Evolutionary conservation across 2,888 invertebrate genomes (phyloP), one percentile per base, ranked within the genome.

Genomic region (Drosophila limbata): DNA sequence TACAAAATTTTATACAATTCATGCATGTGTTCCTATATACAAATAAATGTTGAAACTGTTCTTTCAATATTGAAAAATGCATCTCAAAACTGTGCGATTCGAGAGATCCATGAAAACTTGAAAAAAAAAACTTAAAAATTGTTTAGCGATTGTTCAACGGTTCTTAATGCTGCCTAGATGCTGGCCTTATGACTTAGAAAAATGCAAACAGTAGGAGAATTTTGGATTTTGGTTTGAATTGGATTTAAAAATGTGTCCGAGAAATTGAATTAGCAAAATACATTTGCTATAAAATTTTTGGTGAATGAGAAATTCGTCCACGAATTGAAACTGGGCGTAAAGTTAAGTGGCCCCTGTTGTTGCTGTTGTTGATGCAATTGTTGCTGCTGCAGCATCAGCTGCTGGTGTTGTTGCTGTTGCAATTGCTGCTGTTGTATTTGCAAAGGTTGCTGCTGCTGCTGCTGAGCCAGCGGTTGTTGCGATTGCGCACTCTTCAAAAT

Each of bases 251-350:
- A 55, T 25, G 47, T 33, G 45, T 48, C 39, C 8, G 17, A 56
- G 8, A 44, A 64, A 56, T 37, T 64, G 50, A 48, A 62, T 85
- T 90, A 92, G 90, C 92, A 92, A 84, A 92, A 92, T 40, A 92
- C 92, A 79, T 92, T 92, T 73, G 92, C 89, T 82, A 92, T 92
- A 73, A 91, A 91, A 84, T 92, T 92, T 83, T 92, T 92, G 68
- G 92, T 92, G 84, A 92, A 92, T 76, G 92, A 91, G 74, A 92
- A 92, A 90, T 92, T 92, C 72, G 90, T 91, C 92, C 92, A 92
- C 77, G 92, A 92, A 89, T 91, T 91, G 52, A 92, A 91, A 87
- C 84, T 91, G 80, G 92, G 92, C 81, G 91, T 91, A 66, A 91
- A 92, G 68, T 89, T 90, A 47, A 82, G 55, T 3, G 77, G 78